phyloP scores from a whole-genome alignment of 2,888 invertebrate species.

The Eudemis profundana region DNA sequence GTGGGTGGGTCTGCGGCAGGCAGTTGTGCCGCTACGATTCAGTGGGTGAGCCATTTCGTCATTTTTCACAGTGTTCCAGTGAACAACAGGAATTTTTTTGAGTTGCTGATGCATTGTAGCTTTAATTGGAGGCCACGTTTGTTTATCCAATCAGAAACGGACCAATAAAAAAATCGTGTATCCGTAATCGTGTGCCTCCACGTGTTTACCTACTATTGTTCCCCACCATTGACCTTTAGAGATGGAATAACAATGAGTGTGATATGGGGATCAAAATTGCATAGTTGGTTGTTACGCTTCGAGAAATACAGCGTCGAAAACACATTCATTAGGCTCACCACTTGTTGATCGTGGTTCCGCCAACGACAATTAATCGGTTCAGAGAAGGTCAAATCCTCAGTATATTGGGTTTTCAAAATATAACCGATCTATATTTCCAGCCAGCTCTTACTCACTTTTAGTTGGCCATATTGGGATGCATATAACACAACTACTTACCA shows the following conservation, averaged over 20 bases:
- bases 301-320: neutral
- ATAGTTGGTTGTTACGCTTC: neutral
- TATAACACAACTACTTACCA: too few relatives aligned
- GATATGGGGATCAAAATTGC: too few relatives aligned
- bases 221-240: neutral
- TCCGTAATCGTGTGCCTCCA: neutral
- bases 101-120: neutral
- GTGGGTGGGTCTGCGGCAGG: conserved; percentile 73
- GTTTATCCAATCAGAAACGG: neutral
- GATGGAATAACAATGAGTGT: neutral
- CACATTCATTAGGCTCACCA: conserved; percentile 14
- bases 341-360: conserved; percentile 23
- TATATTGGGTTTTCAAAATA: conserved; percentile 20
- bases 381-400: neutral
- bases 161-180: neutral
- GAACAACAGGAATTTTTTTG: neutral
- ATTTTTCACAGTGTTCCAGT: conserved; percentile 19
- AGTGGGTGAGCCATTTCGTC: conserved; percentile 33
- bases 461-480: too few relatives aligned
- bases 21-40: conserved; percentile 64
- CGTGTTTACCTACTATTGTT: neutral
- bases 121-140: neutral
- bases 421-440: too few relatives aligned
- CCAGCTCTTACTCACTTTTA: too few relatives aligned
- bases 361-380: conserved; percentile 1